Base-by-base conservation (phyloP, 2,888 invertebrate genomes). In the Drosophila falleni region DNA sequence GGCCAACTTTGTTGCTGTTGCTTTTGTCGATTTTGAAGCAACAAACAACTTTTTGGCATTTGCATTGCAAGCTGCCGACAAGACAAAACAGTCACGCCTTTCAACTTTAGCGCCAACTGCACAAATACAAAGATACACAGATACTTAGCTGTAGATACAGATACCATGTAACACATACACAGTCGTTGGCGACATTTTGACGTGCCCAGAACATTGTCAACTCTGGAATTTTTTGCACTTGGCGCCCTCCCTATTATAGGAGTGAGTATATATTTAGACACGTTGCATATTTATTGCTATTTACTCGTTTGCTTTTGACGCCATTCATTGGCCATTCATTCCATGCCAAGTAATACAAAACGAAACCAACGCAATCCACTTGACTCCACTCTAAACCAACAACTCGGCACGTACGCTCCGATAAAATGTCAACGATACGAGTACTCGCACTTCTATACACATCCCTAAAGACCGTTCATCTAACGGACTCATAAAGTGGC, bases 21-120 rank as follows among this genome's bases (percentile, higher is more conserved):
- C 47, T 53, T 23, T 29, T 50, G 74, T 70, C 74, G 78, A 64
- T 72, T 65, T 47, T 66, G 56, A 56, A 50, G 55, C 59, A 47
- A 19, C 16, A 19, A 67, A 71, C 80, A 70, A 71, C 59, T 59
- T 78, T 78, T 81, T 80, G 80, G 80, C 79, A 81, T 80, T 80
- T 81, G 80, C 82, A 79, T 80, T 68, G 68, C 80, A 44, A 59
- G 55, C 42, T 64, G 80, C 62, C 71, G 71, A 62, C 78, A 76
- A 61, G 47, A 51, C 76, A 53, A 39, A 37, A 44, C 55, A 79
- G 75, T 71, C 82, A 75, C 80, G 76, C 76, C 82, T 79, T 79
- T 81, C 68, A 79, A 79, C 80, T 81, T 75, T 61, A 80, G 82
- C 80, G 80, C 80, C 80, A 80, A 81, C 70, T 55, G 65, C 69